Evolutionary conservation across 1,140 invertebrate species (phyloP), one percentile per base, ranked within the genome.

Genomic region (Listronotus oregonensis): DNA sequence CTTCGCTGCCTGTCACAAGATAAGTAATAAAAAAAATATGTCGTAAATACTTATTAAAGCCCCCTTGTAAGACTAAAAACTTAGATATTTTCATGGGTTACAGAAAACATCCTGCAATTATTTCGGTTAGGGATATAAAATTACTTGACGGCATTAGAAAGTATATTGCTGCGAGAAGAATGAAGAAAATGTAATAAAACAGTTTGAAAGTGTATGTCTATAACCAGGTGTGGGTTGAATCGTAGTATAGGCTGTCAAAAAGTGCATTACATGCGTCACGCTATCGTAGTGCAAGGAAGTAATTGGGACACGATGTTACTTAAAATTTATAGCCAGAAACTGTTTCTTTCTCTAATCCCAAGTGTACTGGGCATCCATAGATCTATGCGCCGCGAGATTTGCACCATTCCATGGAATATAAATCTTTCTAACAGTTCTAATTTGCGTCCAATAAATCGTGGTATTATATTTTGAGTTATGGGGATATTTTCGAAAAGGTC

Each of bases 271-370:
- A 75, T 71, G 72, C 72, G 67, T 69, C 73, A 72, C 74, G 70
- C 73, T 71, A 76, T 67, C 69, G 71, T 43, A 58, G 76, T 73
- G 73, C 74, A 73, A 75, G 74, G 73, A 76, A 75, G 74, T 77
- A 77, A 77, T 77, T 77, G 71, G 73, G 76, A 71, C 73, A 75
- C 71, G 74, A 75, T 72, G 73, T 75, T 72, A 72, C 74, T 75
- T 72, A 58, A 73, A 77, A 76, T 76, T 76, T 75, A 75, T 76
- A 70, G 70, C 66, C 54, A 68, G 66, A 70, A 67, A 64, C 58
- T 61, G 52, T 52, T 66, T 71, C 65, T 68, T 64, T 65, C 63
- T 65, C 56, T 59, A 50, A 44, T 31, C 34, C 57, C 49, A 44
- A 59, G 47, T 60, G 37, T 54, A 44, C 46, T 47, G 34, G 56